phyloP scores from a whole-genome alignment of 2,888 invertebrate species.

The Scrobipalpa atriplicella region DNA sequence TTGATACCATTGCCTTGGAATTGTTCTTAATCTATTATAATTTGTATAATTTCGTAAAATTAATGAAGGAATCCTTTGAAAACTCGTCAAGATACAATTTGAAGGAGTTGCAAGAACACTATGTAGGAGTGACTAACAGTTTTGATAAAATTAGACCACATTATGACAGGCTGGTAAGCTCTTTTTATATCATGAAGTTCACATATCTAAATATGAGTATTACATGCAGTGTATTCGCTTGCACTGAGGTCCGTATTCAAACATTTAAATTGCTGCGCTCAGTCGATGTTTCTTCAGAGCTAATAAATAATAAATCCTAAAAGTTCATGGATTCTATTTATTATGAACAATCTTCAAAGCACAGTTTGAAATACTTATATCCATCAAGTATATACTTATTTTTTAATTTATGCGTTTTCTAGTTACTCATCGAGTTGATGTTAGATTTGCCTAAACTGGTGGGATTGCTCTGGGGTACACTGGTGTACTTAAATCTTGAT shows the following conservation, averaged over 20 bases:
- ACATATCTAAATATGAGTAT: background rate
- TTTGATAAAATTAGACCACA: slow-evolving; percentile 31
- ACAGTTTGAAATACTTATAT: background rate
- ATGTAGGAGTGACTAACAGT: slow-evolving; percentile 25
- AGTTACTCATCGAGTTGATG: background rate
- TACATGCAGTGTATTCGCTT: no score
- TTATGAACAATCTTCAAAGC: background rate
- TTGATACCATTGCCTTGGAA: slow-evolving; percentile 21
- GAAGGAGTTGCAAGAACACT: slow-evolving; percentile 6
- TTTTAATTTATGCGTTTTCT: no score
- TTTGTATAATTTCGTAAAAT: slow-evolving; percentile 21
- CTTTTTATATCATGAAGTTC: background rate
- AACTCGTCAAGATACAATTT: slow-evolving; percentile 2
- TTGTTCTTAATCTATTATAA: slow-evolving; percentile 28
- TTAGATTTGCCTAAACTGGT: slow-evolving; percentile 11
- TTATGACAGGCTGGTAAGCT: slow-evolving; percentile 31
- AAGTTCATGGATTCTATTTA: background rate
- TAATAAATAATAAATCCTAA: background rate
- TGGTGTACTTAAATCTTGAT: slow-evolving; percentile 2
- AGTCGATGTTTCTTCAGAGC: no score
- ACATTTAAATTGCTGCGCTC: background rate
- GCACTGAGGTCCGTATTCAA: no score
- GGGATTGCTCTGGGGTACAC: background rate
- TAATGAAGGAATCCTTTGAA: slow-evolving; percentile 6
- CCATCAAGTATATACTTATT: no score